Evolutionary conservation across 2,797 vertebrate species (phyloP).

Genomic region (Muraenolepis orangiensis): DNA sequence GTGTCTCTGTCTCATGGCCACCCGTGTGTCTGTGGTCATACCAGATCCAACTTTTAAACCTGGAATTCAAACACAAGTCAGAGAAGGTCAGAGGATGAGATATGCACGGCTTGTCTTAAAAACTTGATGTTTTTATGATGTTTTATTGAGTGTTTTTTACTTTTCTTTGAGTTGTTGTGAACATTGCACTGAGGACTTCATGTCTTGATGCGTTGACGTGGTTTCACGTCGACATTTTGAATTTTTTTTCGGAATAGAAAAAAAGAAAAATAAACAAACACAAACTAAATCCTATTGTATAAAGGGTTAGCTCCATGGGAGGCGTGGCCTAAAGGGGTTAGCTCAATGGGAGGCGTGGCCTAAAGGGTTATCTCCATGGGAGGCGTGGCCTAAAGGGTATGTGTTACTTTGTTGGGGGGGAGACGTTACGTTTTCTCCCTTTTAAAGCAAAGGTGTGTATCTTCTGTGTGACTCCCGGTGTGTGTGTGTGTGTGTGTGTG

Average conservation of each 20-base stretch:
- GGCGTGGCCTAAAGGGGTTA: constrained; percentile 74
- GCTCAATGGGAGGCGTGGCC: constrained; percentile 77
- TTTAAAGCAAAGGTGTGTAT: constrained; percentile 68
- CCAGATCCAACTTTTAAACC: constrained; percentile 47
- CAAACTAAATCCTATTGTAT: constrained; percentile 78
- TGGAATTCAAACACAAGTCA: constrained; percentile 52
- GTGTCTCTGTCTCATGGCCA: constrained; percentile 41
- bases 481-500: constrained; percentile 69
- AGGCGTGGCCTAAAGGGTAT: constrained; percentile 76
- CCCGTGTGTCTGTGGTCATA: constrained; percentile 33
- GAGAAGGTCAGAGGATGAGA: constrained; percentile 66
- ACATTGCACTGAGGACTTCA: constrained; percentile 94
- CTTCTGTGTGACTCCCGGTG: too few relatives aligned
- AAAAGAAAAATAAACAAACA: constrained; percentile 72
- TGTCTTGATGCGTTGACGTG: constrained; percentile 77
- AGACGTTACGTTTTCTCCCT: constrained; percentile 65
- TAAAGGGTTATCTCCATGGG: constrained; percentile 77
- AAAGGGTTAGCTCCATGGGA: constrained; percentile 77
- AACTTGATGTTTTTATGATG: constrained; percentile 76
- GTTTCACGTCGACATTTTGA: constrained; percentile 71
- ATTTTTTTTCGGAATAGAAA: constrained; percentile 79
- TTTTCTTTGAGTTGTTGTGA: constrained; percentile 52
- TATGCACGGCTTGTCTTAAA: constrained; percentile 82
- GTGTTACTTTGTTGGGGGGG: constrained; percentile 66
- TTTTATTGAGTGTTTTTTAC: constrained; percentile 26